Evolutionary conservation across 2,888 invertebrate species (phyloP), one percentile per base, ranked within the genome.

Genomic region (Agriopis aurantiaria): DNA sequence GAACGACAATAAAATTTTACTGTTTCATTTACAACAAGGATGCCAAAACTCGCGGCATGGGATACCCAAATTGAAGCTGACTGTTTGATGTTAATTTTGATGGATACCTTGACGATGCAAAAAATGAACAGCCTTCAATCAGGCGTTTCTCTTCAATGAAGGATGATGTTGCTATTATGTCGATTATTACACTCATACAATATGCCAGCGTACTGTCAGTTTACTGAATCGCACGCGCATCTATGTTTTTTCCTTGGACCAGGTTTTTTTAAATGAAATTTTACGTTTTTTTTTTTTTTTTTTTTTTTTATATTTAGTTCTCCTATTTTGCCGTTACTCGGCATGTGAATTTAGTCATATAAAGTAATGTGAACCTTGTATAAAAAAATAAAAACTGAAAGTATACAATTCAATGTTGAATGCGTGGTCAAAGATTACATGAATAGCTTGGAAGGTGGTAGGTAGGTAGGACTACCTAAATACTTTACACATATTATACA

Each of bases 71-170:
- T 61, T 23, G 33, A 57, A 53, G 7, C 49, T 61, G 61, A 67
- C 62, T 57, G 55, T 62, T 61, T 53, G 49, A 61, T 55, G 56
- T 61, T 76, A 73, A 76, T 73, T 72, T 68, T 70, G 59, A 55
- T 43, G 14, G 43, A 72, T 71, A 68, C 70, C 73, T 74, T 71
- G 68, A 57, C 10, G 11, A 62, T 41, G 52, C 53, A 62, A 73
- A 72, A 65, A 68, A 41, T n/a, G 0, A 46, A 14, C 17, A 45
- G 14, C 49, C 51, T 59, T 11, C 14, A 7, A 41, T 9, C 48
- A 41, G 10, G 52, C 52, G 23, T 45, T 33, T 60, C 51, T 49
- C 9, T 11, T 8, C 41, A 45, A 33, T 61, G 40, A 61, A 11
- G 33, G 17, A 52, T 63, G 48, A 62, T 63, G 17, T 23, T 46